These are phyloP conservation scores for Glandiceps talaboti DNA, from an alignment of 53 echinoderm and acorn worm species.

Conservation along the genomic window DNA sequence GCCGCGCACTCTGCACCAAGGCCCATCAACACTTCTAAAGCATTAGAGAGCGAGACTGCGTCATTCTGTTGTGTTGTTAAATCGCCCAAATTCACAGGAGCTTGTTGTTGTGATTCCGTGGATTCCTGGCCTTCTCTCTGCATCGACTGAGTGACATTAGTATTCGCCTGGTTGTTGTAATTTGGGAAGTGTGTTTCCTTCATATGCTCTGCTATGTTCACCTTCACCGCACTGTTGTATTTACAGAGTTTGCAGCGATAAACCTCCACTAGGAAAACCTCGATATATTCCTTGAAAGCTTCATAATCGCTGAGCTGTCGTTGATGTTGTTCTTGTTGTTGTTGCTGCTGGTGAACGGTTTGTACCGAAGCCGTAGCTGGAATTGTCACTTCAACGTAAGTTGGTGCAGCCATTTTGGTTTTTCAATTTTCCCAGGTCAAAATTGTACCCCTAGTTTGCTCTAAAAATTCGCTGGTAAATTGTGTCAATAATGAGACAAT, in stretches of 20 bases:
- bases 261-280: constrained; percentile 38
- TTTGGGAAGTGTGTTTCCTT: constrained; percentile 16
- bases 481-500: neutral
- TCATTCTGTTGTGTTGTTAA: neutral
- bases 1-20: constrained; percentile 17
- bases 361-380: neutral
- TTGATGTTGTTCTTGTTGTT: neutral
- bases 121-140: neutral
- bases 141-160: neutral
- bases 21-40: constrained; percentile 49
- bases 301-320: neutral
- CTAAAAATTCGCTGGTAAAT: neutral
- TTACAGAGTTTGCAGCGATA: constrained; percentile 72
- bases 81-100: neutral
- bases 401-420: neutral
- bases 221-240: constrained; percentile 36
- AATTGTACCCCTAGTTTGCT: neutral
- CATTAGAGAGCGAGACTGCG: constrained; percentile 28
- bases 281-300: constrained; percentile 25
- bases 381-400: neutral
- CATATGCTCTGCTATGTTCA: constrained; percentile 38
- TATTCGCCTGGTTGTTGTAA: neutral
- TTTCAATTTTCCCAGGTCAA: neutral
- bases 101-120: neutral
- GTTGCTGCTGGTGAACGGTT: neutral